These are phyloP conservation scores for Bucco capensis DNA, from an alignment of 2,113 vertebrate species.

Conservation along the genomic window DNA sequence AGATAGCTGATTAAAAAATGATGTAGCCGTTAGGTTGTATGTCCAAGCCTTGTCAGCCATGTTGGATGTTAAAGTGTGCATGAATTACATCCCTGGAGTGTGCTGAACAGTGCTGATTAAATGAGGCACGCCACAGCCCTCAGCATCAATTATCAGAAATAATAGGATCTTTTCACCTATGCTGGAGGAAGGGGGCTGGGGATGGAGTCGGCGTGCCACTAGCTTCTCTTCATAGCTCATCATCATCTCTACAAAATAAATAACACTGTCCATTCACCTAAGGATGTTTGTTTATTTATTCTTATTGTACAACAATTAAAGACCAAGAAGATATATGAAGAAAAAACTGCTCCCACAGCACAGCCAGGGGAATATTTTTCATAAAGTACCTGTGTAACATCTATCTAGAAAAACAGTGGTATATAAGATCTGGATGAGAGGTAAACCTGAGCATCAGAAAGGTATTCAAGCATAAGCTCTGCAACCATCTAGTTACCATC, in stretches of 20 bases:
- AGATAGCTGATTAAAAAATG: constrained; percentile 53
- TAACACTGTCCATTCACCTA: not conserved
- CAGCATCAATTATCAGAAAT: constrained; percentile 63
- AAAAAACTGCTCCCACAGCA: not conserved
- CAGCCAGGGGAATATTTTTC: not conserved
- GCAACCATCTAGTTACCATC: not conserved
- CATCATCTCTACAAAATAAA: not conserved
- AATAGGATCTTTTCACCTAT: constrained; percentile 44
- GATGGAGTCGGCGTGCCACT: not conserved
- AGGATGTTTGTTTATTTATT: not conserved
- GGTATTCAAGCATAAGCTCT: not conserved
- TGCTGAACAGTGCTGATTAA: constrained; percentile 22
- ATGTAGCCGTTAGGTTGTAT: not conserved
- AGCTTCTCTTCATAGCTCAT: not conserved
- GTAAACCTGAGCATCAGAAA: not conserved
- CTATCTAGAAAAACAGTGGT: not conserved
- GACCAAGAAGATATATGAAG: not conserved
- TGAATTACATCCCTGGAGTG: constrained; percentile 38
- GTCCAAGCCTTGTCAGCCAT: constrained; percentile 36
- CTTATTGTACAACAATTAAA: not conserved
- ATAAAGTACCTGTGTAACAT: not conserved
- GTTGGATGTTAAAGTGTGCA: constrained; percentile 5
- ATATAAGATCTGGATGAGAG: rapidly evolving
- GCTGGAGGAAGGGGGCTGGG: constrained; percentile 39
- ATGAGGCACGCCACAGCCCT: constrained; percentile 59